These are phyloP conservation scores for Phenganax subtilis DNA, from an alignment of 92 coral and sea anemone genomes.

Conservation along the genomic window DNA sequence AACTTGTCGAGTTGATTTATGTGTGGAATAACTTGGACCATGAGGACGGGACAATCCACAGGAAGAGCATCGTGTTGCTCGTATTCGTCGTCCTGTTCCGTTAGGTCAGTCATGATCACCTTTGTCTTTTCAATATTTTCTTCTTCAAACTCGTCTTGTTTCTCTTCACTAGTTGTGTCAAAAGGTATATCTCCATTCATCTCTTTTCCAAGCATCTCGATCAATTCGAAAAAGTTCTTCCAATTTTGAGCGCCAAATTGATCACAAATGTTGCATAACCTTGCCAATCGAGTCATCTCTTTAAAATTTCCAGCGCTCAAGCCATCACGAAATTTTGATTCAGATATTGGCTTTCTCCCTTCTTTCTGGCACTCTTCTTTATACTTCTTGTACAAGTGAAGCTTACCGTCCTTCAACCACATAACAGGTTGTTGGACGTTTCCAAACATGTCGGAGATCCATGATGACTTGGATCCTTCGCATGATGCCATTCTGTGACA, in stretches of 20 bases:
- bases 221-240: constrained; percentile 21
- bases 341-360: constrained; percentile 40
- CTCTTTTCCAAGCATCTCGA: constrained; percentile 28
- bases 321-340: constrained; percentile 36
- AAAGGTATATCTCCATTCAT: not conserved
- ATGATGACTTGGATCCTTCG: constrained; percentile 37
- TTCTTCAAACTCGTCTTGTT: not conserved
- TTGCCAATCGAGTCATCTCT: constrained; percentile 28
- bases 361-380: constrained; percentile 23
- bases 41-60: constrained; percentile 20
- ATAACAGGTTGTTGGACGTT: constrained; percentile 36
- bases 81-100: constrained; percentile 22
- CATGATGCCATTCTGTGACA: constrained; percentile 38
- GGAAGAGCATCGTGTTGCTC: constrained; percentile 26
- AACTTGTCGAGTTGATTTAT: constrained; percentile 1
- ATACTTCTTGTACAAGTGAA: constrained; percentile 32
- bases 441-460: constrained; percentile 40
- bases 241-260: constrained; percentile 43
- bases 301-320: constrained; percentile 38
- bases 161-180: not conserved
- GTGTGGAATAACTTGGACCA: constrained; percentile 20
- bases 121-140: constrained; percentile 5
- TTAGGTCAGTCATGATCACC: constrained; percentile 24
- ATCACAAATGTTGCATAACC: constrained; percentile 42
- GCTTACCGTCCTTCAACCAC: constrained; percentile 38